Base-by-base conservation (phyloP, 2,888 invertebrate species). In the Tipula helvola region DNA sequence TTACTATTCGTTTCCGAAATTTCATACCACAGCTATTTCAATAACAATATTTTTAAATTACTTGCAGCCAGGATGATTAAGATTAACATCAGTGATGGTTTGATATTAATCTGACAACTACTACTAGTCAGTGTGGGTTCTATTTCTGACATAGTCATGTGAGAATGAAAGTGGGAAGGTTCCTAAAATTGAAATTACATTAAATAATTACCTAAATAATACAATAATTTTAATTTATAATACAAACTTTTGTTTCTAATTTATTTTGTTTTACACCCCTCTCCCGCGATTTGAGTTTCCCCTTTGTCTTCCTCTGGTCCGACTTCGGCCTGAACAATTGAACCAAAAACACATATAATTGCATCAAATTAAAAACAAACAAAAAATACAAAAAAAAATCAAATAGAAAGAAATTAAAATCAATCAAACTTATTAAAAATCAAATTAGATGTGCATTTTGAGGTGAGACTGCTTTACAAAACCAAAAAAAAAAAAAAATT, bases 161-260 rank as follows among this genome's bases (percentile, higher is more conserved):
- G 87, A 42, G 87, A 87, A 47, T 87, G 87, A 12, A 87, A 87
- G 86, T 87, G 87, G 57, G 87, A 87, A 28, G 87, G 87, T 84
- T 87, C 87, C 87, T 87, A 83, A 84, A 84, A 44, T 36, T 16
- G n/a, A 2, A 84, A 84, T 13, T 2, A 83, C 36, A 83, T 83
- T 12, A 13, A 83, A 16, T 39, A 16, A n/a, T n/a, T 52, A 52
- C 52, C n/a, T 10, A 41, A 8, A 41, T 41, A 41, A 12, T 12
- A 44, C 44, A 44, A 5, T 44, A 36, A 39, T 83, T 12, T 36
- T n/a, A n/a, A 7, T 84, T 39, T 39, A 84, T 16, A 84, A 84
- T 39, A 84, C 84, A 16, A 39, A 84, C 84, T 84, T 84, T 84
- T 84, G 84, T 84, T 84, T 84, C 84, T 41, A 84, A 39, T 84